phyloP scores from a whole-genome alignment of 2,113 vertebrate genomes.

The Solea solea region DNA sequence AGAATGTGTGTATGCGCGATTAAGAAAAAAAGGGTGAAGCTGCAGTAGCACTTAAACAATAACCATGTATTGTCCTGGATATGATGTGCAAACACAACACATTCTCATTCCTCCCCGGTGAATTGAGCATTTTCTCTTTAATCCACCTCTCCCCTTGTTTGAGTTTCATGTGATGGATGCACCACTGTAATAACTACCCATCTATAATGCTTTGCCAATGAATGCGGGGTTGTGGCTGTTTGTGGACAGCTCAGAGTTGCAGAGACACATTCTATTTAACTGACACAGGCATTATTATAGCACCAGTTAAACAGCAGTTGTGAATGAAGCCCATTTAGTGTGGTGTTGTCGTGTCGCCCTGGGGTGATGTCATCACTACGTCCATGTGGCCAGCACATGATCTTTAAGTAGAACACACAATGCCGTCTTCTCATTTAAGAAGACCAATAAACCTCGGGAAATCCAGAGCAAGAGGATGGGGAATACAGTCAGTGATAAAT shows the following conservation, averaged over 20 bases:
- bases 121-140: slow-evolving; percentile 36
- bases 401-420: slow-evolving; percentile 60
- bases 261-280: slow-evolving; percentile 69
- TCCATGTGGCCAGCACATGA: slow-evolving; percentile 78
- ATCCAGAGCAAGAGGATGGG: slow-evolving; percentile 28
- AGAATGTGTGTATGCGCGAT: slow-evolving; percentile 1
- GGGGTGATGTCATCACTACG: slow-evolving; percentile 71
- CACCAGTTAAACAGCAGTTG: slow-evolving; percentile 65
- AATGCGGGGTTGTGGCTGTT: slow-evolving; percentile 39
- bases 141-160: slow-evolving; percentile 28
- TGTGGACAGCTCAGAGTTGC: slow-evolving; percentile 41
- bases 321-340: slow-evolving; percentile 65
- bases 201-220: slow-evolving; percentile 28
- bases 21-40: slow-evolving; percentile 17
- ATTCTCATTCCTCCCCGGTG: slow-evolving; percentile 24
- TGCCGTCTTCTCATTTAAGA: slow-evolving; percentile 64
- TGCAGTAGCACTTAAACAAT: slow-evolving; percentile 10
- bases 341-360: slow-evolving; percentile 36
- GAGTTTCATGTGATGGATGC: slow-evolving; percentile 43
- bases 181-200: slow-evolving; percentile 34
- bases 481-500: slow-evolving; percentile 7
- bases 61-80: slow-evolving; percentile 19
- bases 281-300: slow-evolving; percentile 60
- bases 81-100: slow-evolving; percentile 53
- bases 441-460: slow-evolving; percentile 53